A percentile compares a stretch with the other conserved stretches of the same genome.
Evolutionary conservation across 2,797 vertebrate species (phyloP).

Genomic region (Sebastes ruberrimus): DNA sequence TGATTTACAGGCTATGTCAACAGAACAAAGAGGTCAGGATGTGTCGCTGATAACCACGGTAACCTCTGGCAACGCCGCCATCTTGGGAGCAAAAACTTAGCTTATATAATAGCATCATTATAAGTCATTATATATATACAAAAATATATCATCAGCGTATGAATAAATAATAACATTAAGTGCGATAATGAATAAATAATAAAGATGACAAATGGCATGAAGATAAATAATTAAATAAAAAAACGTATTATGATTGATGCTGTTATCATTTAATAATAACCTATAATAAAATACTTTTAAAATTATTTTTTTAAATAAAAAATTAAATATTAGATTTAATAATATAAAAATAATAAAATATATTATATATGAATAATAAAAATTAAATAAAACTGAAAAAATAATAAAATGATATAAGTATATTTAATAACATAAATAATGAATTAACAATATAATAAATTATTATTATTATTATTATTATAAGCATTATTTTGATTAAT

Average conservation of each 20-base stretch:
- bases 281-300: neutral
- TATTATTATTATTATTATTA: too few species aligned
- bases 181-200: neutral
- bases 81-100: neutral
- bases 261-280: neutral
- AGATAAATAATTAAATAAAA: neutral
- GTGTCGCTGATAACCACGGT: neutral
- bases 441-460: too few species aligned
- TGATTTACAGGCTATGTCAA: conserved; percentile 9
- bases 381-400: too few species aligned
- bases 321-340: too few species aligned
- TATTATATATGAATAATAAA: too few species aligned
- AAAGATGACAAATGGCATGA: neutral
- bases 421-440: neutral
- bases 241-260: neutral
- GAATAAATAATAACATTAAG: neutral
- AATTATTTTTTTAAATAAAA: neutral
- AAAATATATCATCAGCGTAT: neutral
- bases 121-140: neutral
- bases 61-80: neutral
- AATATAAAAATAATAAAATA: too few species aligned
- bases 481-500: neutral
- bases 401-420: neutral
- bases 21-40: neutral
- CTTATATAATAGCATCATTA: too few species aligned